Base-by-base conservation (phyloP, 2,797 vertebrate species). In the Coregonus sp. region DNA sequence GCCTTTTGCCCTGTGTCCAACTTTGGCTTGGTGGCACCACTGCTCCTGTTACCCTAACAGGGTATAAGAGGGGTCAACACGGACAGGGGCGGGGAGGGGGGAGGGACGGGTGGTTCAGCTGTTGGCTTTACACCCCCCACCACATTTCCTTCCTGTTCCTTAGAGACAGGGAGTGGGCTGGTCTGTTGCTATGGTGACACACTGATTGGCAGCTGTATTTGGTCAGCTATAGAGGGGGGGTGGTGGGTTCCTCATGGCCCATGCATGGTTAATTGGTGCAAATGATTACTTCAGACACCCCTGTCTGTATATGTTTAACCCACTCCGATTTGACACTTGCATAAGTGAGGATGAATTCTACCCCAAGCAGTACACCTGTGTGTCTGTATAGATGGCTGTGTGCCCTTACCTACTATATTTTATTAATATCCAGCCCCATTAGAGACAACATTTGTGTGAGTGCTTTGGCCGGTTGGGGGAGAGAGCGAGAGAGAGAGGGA, bases 161-260 rank as follows among this genome's bases (percentile, higher is more conserved):
- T 88, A 80, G 88, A 87, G 84, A 86, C 83, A 85, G 86, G 86
- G 88, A 89, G 86, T 87, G 80, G 86, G 74, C 83, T 75, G 70
- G 75, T 82, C 68, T 86, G 89, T 92, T 91, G 85, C 88, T 84
- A 84, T 89, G 84, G 87, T 11, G 81, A 92, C 84, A 78, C 16
- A 12, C 33, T 88, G 85, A 87, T 86, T 86, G 90, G 85, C 89
- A 91, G 89, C 87, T 90, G 91, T 91, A 82, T 89, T 87, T 90
- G 89, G 86, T 89, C 89, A 89, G 88, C 84, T 88, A 86, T 89
- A 85, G 80, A 54, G 54, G 56, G 50, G 73, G 73, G 35, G 72
- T 72, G 78, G 51, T 15, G 52, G 52, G 61, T 5, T 20, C 9
- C 69, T 69, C 33, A 12, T 40, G 33, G 66, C 11, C 33, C 67